Evolutionary conservation across 2,888 invertebrate genomes (phyloP).

Genomic region (Cryptophagus acutangulus): DNA sequence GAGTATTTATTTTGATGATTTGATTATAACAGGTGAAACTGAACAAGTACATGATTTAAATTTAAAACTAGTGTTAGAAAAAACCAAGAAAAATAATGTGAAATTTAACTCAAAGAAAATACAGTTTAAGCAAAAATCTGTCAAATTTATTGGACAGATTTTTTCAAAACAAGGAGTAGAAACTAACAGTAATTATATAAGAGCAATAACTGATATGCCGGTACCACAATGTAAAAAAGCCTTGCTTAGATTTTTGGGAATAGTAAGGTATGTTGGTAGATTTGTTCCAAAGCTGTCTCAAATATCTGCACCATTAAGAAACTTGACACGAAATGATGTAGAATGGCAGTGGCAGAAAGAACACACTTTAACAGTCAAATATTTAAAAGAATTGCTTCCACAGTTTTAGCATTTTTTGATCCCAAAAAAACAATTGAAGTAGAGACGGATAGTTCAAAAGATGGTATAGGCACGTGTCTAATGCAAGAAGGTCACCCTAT

Average conservation of each 20-base stretch:
- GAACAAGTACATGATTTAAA: slow-evolving; percentile 16
- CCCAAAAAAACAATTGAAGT: slow-evolving; percentile 28
- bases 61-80: slow-evolving; percentile 18
- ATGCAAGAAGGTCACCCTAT: slow-evolving; percentile 36
- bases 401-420: slow-evolving; percentile 28
- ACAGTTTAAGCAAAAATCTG: too few relatives aligned
- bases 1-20: slow-evolving; percentile 17
- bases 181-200: slow-evolving; percentile 17
- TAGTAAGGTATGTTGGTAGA: slow-evolving; percentile 24
- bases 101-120: too few relatives aligned
- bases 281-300: slow-evolving; percentile 27
- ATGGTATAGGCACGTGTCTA: slow-evolving; percentile 35
- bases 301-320: slow-evolving; percentile 25
- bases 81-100: too few relatives aligned
- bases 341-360: slow-evolving; percentile 18
- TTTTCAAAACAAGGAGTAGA: too few relatives aligned
- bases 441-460: slow-evolving; percentile 32
- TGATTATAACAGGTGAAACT: slow-evolving; percentile 13
- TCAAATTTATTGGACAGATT: too few relatives aligned
- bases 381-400: slow-evolving; percentile 27
- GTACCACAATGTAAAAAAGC: slow-evolving; percentile 20
- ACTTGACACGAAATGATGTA: slow-evolving; percentile 21
- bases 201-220: slow-evolving; percentile 25
- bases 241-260: slow-evolving; percentile 25
- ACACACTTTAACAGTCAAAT: slow-evolving; percentile 20